A percentile compares a stretch with the other conserved stretches of the same genome.
Evolutionary conservation across 2,797 vertebrate species (phyloP).

Genomic region (Onychomys arenicola): DNA sequence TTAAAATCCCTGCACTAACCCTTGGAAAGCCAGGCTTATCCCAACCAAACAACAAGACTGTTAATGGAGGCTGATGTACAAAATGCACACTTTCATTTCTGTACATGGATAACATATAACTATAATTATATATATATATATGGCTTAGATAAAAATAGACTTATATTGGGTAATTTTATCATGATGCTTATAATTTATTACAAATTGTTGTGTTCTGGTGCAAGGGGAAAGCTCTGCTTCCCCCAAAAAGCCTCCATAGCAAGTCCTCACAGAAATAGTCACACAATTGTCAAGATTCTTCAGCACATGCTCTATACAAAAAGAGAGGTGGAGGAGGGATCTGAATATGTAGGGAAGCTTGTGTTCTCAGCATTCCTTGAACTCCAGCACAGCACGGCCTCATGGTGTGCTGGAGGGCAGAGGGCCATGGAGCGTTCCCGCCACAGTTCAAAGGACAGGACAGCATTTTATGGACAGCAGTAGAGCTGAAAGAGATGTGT

Average conservation of each 20-base stretch:
- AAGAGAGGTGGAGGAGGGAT: background rate
- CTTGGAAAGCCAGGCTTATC: background rate
- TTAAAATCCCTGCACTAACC: background rate
- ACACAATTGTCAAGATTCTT: background rate
- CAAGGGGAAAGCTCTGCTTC: background rate
- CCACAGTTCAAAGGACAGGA: background rate
- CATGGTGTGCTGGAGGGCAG: background rate
- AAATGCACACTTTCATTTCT: background rate
- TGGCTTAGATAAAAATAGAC: background rate
- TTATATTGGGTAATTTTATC: background rate
- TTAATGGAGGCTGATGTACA: background rate
- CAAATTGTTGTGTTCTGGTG: background rate
- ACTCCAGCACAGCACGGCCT: rapidly evolving
- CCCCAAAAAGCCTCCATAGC: background rate
- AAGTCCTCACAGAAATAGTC: background rate
- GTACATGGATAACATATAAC: background rate
- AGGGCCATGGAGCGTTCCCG: background rate
- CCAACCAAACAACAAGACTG: background rate
- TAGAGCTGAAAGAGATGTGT: background rate
- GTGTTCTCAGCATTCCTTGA: background rate
- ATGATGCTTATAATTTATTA: background rate
- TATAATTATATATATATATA: background rate
- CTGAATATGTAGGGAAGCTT: background rate
- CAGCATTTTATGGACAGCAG: background rate
- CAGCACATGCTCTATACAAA: background rate